Percentiles rank a stretch among this genome's conserved stretches.
Conservation (phyloP, 2,113 vertebrate species). For the Phocoena phocoena region DNA sequence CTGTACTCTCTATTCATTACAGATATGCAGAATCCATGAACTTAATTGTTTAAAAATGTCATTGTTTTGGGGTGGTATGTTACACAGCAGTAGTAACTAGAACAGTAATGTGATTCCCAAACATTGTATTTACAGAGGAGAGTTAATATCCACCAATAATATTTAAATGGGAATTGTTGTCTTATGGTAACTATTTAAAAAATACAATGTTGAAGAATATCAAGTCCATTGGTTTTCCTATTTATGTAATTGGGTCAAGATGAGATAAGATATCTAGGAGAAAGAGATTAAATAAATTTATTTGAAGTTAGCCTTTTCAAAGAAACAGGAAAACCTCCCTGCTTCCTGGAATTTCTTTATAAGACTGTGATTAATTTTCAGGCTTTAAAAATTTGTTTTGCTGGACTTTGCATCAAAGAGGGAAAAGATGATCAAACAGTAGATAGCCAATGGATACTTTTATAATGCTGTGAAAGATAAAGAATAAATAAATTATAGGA, state of each 20-base stretch:
- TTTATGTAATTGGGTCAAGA: neutral
- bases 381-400: neutral
- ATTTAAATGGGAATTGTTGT: neutral
- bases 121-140: neutral
- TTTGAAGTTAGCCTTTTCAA: slow-evolving; percentile 13
- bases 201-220: neutral
- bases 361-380: neutral
- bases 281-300: neutral
- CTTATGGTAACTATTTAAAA: neutral
- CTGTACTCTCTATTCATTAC: neutral
- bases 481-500: slow-evolving; percentile 35
- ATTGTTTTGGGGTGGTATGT: neutral
- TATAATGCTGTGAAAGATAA: slow-evolving; percentile 38
- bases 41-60: neutral
- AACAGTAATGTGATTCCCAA: neutral
- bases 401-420: neutral
- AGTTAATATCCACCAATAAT: neutral
- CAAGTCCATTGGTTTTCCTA: neutral
- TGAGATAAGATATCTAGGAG: neutral
- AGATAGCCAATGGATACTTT: slow-evolving; percentile 34
- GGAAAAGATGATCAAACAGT: neutral
- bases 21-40: neutral
- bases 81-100: neutral
- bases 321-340: neutral
- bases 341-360: neutral